Evolutionary conservation across 2,888 invertebrate species (phyloP).

Genomic region (Leptogaster cylindrica): DNA sequence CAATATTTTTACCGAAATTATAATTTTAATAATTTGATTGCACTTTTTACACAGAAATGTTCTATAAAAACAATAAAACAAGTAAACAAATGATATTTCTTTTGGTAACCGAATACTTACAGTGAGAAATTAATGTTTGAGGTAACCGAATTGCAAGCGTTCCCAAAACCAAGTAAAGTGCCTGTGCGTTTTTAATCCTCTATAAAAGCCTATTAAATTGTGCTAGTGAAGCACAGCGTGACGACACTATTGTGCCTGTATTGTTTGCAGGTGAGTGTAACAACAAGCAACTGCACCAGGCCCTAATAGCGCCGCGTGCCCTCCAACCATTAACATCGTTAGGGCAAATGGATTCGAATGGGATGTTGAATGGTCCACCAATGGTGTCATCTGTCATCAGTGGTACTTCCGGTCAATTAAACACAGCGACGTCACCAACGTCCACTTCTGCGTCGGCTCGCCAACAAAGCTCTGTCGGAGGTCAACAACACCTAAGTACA

Average conservation of each 20-base stretch:
- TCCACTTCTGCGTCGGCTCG: conserved; percentile 43
- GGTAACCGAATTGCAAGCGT: neutral
- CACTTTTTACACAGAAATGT: too few species aligned
- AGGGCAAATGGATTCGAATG: conserved; percentile 50
- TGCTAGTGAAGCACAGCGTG: conserved; percentile 47
- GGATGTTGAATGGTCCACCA: conserved; percentile 49
- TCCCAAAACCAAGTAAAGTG: conserved; percentile 19
- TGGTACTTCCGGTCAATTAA: conserved; percentile 45
- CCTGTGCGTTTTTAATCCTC: conserved; percentile 23
- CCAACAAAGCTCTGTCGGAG: neutral
- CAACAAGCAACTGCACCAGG: conserved; percentile 47
- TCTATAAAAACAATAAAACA: neutral
- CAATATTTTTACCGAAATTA: too few species aligned
- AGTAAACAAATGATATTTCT: neutral
- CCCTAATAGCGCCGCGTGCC: conserved; percentile 49
- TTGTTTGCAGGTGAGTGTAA: conserved; percentile 51
- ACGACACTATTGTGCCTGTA: conserved; percentile 50
- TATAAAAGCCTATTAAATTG: conserved; percentile 7
- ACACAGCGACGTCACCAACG: conserved; percentile 50
- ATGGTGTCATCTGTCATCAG: conserved; percentile 46
- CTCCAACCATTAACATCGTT: conserved; percentile 38
- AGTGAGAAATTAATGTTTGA: conserved; percentile 10
- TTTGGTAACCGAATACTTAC: conserved; percentile 20
- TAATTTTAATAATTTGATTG: too few species aligned
- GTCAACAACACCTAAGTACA: conserved; percentile 49